A percentile compares a stretch with the other conserved stretches of the same genome.
These are phyloP conservation scores for Drosophila meridionalis DNA, from an alignment of 2,888 invertebrate species.

Conservation along the genomic window DNA sequence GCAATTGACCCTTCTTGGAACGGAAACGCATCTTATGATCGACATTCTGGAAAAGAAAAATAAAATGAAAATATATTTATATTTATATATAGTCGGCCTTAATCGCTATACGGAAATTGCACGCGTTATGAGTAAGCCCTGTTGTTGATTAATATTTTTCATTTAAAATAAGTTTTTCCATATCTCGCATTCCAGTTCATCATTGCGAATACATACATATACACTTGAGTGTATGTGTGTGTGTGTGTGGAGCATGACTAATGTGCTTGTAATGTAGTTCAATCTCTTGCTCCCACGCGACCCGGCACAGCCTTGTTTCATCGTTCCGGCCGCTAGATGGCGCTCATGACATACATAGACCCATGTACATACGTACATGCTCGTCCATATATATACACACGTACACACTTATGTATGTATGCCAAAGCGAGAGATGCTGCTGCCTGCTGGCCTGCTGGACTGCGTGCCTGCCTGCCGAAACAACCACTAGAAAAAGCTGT, in stretches of 20 bases:
- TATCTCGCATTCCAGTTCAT: constrained; percentile 54
- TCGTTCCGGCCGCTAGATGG: constrained; percentile 59
- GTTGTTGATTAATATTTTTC: constrained; percentile 31
- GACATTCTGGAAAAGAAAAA: constrained; percentile 90
- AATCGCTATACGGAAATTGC: constrained; percentile 6
- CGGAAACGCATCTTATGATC: constrained; percentile 97
- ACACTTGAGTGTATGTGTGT: not conserved
- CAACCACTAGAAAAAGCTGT: constrained; percentile 72
- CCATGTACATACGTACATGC: constrained; percentile 22
- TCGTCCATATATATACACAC: not conserved
- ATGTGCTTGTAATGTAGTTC: constrained; percentile 70
- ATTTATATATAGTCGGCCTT: too few relatives aligned
- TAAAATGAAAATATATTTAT: not conserved
- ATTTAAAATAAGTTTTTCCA: constrained; percentile 28
- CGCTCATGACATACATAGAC: constrained; percentile 78
- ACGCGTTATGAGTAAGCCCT: constrained; percentile 33
- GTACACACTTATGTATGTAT: constrained; percentile 55
- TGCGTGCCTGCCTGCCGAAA: constrained; percentile 30
- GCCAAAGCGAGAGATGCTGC: constrained; percentile 52
- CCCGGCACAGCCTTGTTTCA: constrained; percentile 24
- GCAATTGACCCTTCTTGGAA: constrained; percentile 97
- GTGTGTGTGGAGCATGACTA: constrained; percentile 52
- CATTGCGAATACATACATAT: not conserved
- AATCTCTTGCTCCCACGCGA: constrained; percentile 63
- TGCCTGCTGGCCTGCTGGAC: not conserved